phyloP scores from a whole-genome alignment of 2,888 invertebrate species.

The Pterobdella sp. region DNA sequence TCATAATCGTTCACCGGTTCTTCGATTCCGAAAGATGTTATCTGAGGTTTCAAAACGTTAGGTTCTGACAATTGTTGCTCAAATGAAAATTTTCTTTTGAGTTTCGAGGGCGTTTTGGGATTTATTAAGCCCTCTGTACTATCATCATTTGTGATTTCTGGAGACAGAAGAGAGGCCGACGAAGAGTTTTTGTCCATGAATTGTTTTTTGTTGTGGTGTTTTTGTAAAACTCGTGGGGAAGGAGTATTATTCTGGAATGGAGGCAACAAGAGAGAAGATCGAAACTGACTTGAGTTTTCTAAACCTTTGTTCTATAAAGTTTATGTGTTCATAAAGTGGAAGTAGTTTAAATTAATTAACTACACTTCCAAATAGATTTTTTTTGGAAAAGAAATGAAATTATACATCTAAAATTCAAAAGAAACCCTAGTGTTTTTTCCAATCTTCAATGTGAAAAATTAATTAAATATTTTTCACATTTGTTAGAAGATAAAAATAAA shows the following conservation, averaged over 20 bases:
- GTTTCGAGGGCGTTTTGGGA: background rate
- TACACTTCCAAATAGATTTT: too few species aligned
- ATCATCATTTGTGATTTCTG: constrained; percentile 13
- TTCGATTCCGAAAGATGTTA: background rate
- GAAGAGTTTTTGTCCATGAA: constrained; percentile 18
- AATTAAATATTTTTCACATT: too few species aligned
- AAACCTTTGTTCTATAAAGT: background rate
- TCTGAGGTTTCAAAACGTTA: background rate
- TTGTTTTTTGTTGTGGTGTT: background rate
- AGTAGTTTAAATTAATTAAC: too few species aligned
- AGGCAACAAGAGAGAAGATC: background rate
- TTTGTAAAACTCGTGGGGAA: background rate
- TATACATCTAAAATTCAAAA: too few species aligned
- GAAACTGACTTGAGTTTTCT: background rate
- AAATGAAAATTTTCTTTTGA: background rate
- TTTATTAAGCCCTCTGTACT: background rate
- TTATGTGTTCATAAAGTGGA: background rate
- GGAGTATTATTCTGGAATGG: background rate
- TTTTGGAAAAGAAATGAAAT: too few species aligned
- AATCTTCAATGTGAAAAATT: too few species aligned
- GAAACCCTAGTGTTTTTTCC: too few species aligned
- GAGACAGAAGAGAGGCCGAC: constrained; percentile 19
- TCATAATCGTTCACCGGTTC: background rate
- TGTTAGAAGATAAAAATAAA: background rate
- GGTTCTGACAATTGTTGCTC: background rate